Conservation (phyloP, 2,113 vertebrate genomes). For the Phyllopteryx taeniolatus region DNA sequence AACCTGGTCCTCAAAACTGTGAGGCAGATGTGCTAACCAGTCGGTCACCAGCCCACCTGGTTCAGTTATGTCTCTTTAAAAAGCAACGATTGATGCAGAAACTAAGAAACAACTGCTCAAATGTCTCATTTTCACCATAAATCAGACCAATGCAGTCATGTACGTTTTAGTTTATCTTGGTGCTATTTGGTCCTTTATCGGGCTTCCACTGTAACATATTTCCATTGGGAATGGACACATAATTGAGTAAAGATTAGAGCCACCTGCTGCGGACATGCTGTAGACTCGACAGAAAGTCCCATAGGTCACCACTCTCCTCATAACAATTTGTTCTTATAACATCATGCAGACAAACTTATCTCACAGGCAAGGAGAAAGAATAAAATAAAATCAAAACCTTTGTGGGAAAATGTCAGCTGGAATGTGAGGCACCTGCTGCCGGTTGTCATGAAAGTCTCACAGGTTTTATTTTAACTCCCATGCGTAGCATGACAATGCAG, state of each 20-base stretch:
- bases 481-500: conserved; percentile 29
- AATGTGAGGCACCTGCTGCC: conserved; percentile 51
- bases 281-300: conserved; percentile 29
- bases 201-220: conserved; percentile 1
- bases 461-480: conserved; percentile 64
- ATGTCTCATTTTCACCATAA: background rate
- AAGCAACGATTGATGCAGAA: background rate
- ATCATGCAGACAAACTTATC: conserved; percentile 18
- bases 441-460: conserved; percentile 49
- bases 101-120: background rate
- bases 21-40: too few relatives aligned
- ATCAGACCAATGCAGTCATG: background rate
- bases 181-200: background rate
- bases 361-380: conserved; percentile 16
- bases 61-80: background rate
- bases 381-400: background rate
- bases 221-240: background rate
- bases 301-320: conserved; percentile 19
- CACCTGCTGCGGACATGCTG: conserved; percentile 48
- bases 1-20: too few relatives aligned
- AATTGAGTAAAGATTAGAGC: conserved; percentile 31
- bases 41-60: background rate
- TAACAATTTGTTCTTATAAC: conserved; percentile 12
- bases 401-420: conserved; percentile 37
- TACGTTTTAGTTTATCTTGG: background rate